These are phyloP conservation scores for Apeltes quadracus DNA, from an alignment of 2,113 vertebrate genomes.

Conservation along the genomic window DNA sequence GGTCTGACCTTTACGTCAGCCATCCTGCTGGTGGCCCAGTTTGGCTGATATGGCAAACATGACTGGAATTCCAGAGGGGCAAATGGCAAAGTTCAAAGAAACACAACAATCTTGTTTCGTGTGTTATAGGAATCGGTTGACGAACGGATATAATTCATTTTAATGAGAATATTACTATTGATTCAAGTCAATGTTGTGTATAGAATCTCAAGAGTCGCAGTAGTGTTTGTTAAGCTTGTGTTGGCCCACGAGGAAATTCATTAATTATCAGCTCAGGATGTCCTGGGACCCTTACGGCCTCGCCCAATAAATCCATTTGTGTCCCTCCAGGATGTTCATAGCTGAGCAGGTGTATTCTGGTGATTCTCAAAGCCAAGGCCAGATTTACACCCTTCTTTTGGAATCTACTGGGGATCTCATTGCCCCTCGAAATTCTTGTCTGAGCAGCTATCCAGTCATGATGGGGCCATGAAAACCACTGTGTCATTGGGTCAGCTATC, in stretches of 20 bases:
- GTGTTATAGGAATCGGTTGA: conserved; percentile 8
- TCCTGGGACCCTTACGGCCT: conserved; percentile 11
- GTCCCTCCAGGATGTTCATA: conserved; percentile 39
- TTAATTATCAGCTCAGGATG: conserved; percentile 28
- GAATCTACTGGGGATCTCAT: conserved; percentile 36
- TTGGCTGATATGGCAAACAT: conserved; percentile 62
- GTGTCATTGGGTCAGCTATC: conserved; percentile 72
- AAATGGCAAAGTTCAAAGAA: conserved; percentile 28
- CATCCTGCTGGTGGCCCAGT: conserved; percentile 54
- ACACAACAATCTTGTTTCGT: conserved; percentile 17
- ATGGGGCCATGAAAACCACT: conserved; percentile 47
- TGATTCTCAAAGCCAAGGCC: conserved; percentile 33
- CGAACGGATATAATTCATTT: not conserved
- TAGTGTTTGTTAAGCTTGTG: conserved; percentile 11
- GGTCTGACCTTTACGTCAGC: conserved; percentile 60
- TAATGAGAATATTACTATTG: conserved; percentile 25
- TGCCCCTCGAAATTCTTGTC: conserved; percentile 37
- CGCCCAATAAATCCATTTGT: conserved; percentile 37
- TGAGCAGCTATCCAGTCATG: conserved; percentile 32
- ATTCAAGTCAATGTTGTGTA: conserved; percentile 4
- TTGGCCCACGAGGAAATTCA: conserved; percentile 21
- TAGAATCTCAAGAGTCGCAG: conserved; percentile 9
- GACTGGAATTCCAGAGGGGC: conserved; percentile 66
- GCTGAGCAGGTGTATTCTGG: conserved; percentile 52
- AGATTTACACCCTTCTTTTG: conserved; percentile 55